These are phyloP conservation scores for Synanthedon andrenaeformis DNA, from an alignment of 2,888 invertebrate species.

Conservation along the genomic window DNA sequence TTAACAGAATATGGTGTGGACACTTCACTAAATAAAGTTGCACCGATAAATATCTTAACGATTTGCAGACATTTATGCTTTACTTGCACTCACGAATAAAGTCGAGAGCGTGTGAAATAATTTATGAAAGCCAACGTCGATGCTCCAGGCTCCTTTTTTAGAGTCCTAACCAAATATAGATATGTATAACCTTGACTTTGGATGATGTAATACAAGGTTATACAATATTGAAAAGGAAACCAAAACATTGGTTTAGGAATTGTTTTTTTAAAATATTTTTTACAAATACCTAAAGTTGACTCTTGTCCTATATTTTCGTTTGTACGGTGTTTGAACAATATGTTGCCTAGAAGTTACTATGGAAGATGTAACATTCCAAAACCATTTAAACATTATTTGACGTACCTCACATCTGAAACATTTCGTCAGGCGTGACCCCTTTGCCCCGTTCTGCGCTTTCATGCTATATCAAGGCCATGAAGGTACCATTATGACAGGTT, in stretches of 20 bases:
- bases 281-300: too few species aligned
- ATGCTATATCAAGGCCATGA: slow-evolving; percentile 7
- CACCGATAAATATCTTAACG: slow-evolving; percentile 14
- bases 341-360: background rate
- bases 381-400: background rate
- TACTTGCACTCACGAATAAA: slow-evolving; percentile 3
- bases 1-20: slow-evolving; percentile 1
- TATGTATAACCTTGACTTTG: background rate
- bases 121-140: slow-evolving; percentile 10
- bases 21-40: background rate
- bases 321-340: too few species aligned
- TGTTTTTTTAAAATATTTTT: too few species aligned
- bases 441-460: slow-evolving; percentile 9
- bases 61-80: slow-evolving; percentile 5
- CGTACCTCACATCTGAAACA: background rate
- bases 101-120: slow-evolving; percentile 13
- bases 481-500: background rate
- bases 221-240: background rate
- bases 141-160: background rate
- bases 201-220: background rate
- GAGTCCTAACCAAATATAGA: background rate
- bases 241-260: background rate
- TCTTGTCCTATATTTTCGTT: too few species aligned
- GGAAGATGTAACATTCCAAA: too few species aligned
- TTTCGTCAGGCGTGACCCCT: slow-evolving; percentile 6